These are phyloP conservation scores for Laterallus jamaicensis DNA, from an alignment of 2,113 vertebrate genomes.

Conservation along the genomic window DNA sequence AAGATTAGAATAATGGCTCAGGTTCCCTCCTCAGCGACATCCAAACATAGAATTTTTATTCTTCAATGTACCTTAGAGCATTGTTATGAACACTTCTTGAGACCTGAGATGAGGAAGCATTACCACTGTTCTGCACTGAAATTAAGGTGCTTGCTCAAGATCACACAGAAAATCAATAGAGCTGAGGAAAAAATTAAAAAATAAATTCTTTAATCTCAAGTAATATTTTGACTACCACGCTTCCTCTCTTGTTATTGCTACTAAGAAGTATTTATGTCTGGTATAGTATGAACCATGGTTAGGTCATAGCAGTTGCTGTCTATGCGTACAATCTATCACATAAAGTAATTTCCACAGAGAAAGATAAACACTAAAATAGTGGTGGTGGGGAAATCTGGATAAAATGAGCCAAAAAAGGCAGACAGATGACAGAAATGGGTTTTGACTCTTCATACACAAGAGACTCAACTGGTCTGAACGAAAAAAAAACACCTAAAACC, in stretches of 20 bases:
- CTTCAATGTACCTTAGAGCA: background rate
- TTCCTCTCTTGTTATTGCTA: background rate
- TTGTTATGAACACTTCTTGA: background rate
- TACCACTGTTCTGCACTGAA: background rate
- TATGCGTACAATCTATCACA: background rate
- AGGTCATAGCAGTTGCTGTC: background rate
- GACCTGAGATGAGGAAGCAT: background rate
- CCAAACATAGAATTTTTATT: background rate
- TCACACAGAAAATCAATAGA: conserved; percentile 1
- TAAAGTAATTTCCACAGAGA: conserved; percentile 13
- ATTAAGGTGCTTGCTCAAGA: background rate
- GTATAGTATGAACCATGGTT: background rate
- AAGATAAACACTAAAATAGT: background rate
- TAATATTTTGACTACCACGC: background rate
- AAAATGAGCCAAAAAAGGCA: background rate
- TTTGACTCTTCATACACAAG: background rate
- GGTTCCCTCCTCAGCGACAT: background rate
- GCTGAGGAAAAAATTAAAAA: background rate
- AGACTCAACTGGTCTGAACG: background rate
- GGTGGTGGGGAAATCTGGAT: background rate
- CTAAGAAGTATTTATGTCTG: background rate
- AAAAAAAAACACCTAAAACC: background rate
- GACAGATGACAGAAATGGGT: background rate
- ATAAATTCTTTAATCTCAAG: background rate
- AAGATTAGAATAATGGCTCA: background rate